Conservation (phyloP, 2,113 vertebrate genomes). For the Notiomystis cincta region DNA sequence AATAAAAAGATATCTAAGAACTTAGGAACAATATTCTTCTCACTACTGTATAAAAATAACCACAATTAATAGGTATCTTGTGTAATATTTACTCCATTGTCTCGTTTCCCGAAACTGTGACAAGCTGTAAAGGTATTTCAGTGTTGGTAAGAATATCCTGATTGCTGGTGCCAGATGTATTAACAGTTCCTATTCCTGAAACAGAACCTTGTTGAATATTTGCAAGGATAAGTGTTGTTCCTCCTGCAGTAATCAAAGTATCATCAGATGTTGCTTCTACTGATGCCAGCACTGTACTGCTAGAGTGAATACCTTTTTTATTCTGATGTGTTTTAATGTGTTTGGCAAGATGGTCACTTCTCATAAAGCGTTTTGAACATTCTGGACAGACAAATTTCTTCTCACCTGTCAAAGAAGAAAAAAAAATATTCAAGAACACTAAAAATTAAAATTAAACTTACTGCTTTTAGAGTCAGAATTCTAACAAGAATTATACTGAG, state of each 20-base stretch:
- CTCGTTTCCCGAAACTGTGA: slow-evolving; percentile 95
- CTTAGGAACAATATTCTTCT: slow-evolving; percentile 86
- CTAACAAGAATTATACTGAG: background rate
- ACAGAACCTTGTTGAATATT: slow-evolving; percentile 95
- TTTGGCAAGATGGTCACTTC: slow-evolving; percentile 99
- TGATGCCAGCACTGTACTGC: slow-evolving; percentile 87
- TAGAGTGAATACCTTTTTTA: slow-evolving; percentile 95
- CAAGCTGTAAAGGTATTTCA: slow-evolving; percentile 97
- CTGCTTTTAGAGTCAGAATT: background rate
- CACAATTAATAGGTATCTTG: slow-evolving; percentile 86
- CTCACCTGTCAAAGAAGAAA: slow-evolving; percentile 81
- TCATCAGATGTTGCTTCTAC: slow-evolving; percentile 91
- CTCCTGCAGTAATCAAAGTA: slow-evolving; percentile 93
- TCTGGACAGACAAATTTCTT: slow-evolving; percentile 99
- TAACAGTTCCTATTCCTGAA: slow-evolving; percentile 90
- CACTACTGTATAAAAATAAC: slow-evolving; percentile 91
- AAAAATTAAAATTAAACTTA: background rate
- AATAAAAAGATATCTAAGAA: slow-evolving; percentile 93
- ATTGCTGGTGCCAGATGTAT: slow-evolving; percentile 84
- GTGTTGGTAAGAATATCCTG: slow-evolving; percentile 96
- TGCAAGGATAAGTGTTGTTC: slow-evolving; percentile 98
- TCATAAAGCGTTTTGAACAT: slow-evolving; percentile 99
- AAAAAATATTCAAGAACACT: background rate
- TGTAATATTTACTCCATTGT: slow-evolving; percentile 93
- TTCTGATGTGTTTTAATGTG: slow-evolving; percentile 99